Evolutionary conservation across 2,888 invertebrate genomes (phyloP).

Genomic region (Phortica okadai): DNA sequence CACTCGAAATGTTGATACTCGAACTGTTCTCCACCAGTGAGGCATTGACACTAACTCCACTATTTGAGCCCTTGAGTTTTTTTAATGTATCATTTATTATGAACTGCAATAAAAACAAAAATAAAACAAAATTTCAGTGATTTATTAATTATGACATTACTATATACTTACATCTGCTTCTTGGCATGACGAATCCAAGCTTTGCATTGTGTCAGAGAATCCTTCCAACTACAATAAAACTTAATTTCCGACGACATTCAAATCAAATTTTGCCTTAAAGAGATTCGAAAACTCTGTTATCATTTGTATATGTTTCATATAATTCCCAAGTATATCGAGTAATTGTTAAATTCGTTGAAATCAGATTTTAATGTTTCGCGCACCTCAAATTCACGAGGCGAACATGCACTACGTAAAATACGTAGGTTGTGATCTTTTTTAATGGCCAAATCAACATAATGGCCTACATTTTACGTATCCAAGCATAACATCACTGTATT

Average conservation of each 20-base stretch:
- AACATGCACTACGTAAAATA: background rate
- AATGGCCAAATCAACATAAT: background rate
- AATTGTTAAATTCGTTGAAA: background rate
- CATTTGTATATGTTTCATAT: background rate
- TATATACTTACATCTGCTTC: slow-evolving; percentile 80
- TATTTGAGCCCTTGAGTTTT: slow-evolving; percentile 73
- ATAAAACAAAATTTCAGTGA: background rate
- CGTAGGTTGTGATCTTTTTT: background rate
- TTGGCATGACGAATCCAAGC: slow-evolving; percentile 82
- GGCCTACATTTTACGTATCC: background rate
- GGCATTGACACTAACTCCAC: slow-evolving; percentile 54
- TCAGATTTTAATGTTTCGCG: background rate
- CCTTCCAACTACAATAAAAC: slow-evolving; percentile 59
- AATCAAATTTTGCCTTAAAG: slow-evolving; percentile 47
- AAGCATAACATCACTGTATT: background rate
- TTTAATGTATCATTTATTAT: slow-evolving; percentile 76
- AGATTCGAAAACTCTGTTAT: slow-evolving; percentile 7
- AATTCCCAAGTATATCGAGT: background rate
- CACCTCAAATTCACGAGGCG: background rate
- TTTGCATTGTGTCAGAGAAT: slow-evolving; percentile 80
- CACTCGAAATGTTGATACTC: slow-evolving; percentile 55
- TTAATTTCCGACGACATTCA: slow-evolving; percentile 73
- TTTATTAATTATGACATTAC: background rate
- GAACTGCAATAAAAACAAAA: slow-evolving; percentile 62
- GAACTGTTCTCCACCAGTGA: slow-evolving; percentile 49